Conservation (phyloP, 2,113 vertebrate genomes). For the Sylvietta virens region DNA sequence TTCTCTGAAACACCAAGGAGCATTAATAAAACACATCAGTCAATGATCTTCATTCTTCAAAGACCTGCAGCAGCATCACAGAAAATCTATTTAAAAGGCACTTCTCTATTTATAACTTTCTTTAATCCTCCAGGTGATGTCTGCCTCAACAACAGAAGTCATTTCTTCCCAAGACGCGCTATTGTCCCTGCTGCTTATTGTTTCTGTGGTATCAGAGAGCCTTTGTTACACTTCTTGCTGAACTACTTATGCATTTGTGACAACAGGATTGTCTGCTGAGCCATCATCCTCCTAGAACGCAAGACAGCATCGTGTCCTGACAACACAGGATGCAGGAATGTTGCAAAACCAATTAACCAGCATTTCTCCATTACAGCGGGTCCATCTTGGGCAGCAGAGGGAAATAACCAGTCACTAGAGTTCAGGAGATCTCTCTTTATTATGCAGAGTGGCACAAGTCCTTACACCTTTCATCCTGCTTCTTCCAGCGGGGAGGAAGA, state of each 20-base stretch:
- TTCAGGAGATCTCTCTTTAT: slow-evolving; percentile 24
- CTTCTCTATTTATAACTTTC: neutral
- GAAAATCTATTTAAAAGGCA: neutral
- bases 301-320: neutral
- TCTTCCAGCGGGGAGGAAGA: slow-evolving; percentile 37
- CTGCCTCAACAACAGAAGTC: neutral
- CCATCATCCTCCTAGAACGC: neutral
- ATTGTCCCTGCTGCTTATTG: neutral
- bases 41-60: slow-evolving; percentile 5
- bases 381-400: slow-evolving; percentile 32
- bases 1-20: neutral
- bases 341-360: neutral
- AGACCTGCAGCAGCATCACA: neutral
- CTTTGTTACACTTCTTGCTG: slow-evolving; percentile 30
- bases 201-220: neutral
- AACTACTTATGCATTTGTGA: slow-evolving; percentile 14
- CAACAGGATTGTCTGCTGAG: neutral
- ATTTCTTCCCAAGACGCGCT: neutral
- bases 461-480: slow-evolving; percentile 9
- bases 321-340: neutral
- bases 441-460: slow-evolving; percentile 9
- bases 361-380: neutral
- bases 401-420: neutral
- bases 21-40: neutral
- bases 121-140: neutral